Conservation (phyloP, 2,797 vertebrate species). For the Mycteria americana region DNA sequence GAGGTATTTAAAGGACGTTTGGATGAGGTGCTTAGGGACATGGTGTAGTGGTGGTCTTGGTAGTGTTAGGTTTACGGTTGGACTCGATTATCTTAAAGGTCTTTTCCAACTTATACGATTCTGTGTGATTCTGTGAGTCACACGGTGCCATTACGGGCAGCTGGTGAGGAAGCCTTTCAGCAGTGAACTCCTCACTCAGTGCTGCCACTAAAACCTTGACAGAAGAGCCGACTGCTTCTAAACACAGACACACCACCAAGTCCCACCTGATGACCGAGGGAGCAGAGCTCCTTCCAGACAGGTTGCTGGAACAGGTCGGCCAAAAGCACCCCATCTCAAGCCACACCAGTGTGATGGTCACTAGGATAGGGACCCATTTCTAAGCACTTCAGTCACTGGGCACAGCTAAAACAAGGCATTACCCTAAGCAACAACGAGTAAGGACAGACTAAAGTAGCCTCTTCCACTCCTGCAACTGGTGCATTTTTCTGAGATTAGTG, state of each 20-base stretch:
- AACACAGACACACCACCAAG: background rate
- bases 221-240: background rate
- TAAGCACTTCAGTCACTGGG: background rate
- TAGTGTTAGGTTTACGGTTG: too few species aligned
- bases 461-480: background rate
- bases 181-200: background rate
- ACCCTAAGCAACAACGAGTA: background rate
- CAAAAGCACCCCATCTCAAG: background rate
- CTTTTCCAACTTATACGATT: too few species aligned
- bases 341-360: background rate
- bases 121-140: too few species aligned
- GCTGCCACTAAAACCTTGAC: background rate
- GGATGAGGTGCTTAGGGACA: too few species aligned
- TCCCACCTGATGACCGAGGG: background rate
- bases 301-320: background rate
- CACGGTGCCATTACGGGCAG: accelerated
- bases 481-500: background rate
- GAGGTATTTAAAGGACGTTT: too few species aligned
- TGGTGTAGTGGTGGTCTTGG: too few species aligned
- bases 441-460: background rate
- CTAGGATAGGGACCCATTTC: background rate
- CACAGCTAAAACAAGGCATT: background rate
- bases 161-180: background rate
- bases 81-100: too few species aligned
- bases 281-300: background rate